A percentile compares a stretch with the other conserved stretches of the same genome.
phyloP scores from a whole-genome alignment of 2,888 invertebrate genomes.

The Sinohyriopsis cumingii region DNA sequence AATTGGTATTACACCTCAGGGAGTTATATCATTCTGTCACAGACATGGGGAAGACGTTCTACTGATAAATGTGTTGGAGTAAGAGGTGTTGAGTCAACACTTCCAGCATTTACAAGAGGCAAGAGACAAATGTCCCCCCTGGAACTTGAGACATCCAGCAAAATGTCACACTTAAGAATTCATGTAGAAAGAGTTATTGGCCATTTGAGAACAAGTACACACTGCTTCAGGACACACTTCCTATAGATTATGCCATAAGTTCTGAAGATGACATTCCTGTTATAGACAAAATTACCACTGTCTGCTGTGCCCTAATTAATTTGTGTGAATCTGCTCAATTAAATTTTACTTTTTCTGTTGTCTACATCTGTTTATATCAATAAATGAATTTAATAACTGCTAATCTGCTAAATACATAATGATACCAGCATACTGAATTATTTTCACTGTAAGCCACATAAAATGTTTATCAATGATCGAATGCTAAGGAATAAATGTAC shows the following conservation, averaged over 20 bases:
- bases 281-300: slow-evolving; percentile 32
- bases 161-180: slow-evolving; percentile 34
- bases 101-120: slow-evolving; percentile 38
- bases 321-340: not conserved
- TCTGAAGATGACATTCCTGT: slow-evolving; percentile 21
- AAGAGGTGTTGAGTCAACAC: slow-evolving; percentile 30
- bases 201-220: slow-evolving; percentile 32
- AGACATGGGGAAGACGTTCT: slow-evolving; percentile 43
- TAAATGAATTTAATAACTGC: no score
- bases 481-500: no score
- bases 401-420: no score
- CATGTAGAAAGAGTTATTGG: slow-evolving; percentile 43
- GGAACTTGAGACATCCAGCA: slow-evolving; percentile 33
- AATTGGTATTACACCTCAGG: slow-evolving; percentile 50
- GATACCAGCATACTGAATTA: no score
- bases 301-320: slow-evolving; percentile 26
- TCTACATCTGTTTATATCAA: no score
- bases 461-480: no score
- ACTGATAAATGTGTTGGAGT: slow-evolving; percentile 44
- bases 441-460: no score
- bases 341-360: no score
- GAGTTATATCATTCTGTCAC: slow-evolving; percentile 40
- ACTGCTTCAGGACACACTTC: slow-evolving; percentile 23
- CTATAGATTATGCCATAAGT: slow-evolving; percentile 20
- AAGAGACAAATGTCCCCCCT: slow-evolving; percentile 28